These are phyloP conservation scores for Amblyopsis hoosieri DNA, from an alignment of 2,797 vertebrate species.

Conservation along the genomic window DNA sequence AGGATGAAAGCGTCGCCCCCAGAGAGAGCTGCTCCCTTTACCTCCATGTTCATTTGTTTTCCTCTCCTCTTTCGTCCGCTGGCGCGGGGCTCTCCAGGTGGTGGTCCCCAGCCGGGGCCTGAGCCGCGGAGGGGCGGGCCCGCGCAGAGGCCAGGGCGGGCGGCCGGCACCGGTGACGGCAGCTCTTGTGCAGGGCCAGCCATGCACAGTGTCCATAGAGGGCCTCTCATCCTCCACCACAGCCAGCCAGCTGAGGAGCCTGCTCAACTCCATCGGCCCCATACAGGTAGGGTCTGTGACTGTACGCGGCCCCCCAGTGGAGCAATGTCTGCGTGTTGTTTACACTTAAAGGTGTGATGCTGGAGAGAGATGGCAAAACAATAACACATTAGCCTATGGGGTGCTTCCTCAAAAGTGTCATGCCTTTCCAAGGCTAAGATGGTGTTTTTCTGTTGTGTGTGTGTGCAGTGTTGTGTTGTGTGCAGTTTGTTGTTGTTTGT, in stretches of 20 bases:
- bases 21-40: slow-evolving; percentile 17
- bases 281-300: slow-evolving; percentile 82
- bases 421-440: too few species aligned
- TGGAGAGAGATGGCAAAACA: too few species aligned
- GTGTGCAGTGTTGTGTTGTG: too few species aligned
- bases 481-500: too few species aligned
- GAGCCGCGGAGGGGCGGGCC: slow-evolving; percentile 82
- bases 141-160: slow-evolving; percentile 56
- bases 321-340: too few species aligned
- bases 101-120: slow-evolving; percentile 83
- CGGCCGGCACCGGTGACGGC: slow-evolving; percentile 72
- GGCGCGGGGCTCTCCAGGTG: slow-evolving; percentile 75
- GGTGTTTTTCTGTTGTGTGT: too few species aligned
- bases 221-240: slow-evolving; percentile 96
- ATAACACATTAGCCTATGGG: too few species aligned
- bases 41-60: not conserved
- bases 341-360: too few species aligned
- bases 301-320: not conserved
- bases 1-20: not conserved
- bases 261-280: slow-evolving; percentile 95
- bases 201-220: slow-evolving; percentile 90
- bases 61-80: slow-evolving; percentile 10
- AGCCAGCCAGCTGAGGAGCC: slow-evolving; percentile 89
- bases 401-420: too few species aligned
- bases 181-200: slow-evolving; percentile 85